Base-by-base conservation (phyloP, 2,797 vertebrate genomes). In the Sarcophilus harrisii region DNA sequence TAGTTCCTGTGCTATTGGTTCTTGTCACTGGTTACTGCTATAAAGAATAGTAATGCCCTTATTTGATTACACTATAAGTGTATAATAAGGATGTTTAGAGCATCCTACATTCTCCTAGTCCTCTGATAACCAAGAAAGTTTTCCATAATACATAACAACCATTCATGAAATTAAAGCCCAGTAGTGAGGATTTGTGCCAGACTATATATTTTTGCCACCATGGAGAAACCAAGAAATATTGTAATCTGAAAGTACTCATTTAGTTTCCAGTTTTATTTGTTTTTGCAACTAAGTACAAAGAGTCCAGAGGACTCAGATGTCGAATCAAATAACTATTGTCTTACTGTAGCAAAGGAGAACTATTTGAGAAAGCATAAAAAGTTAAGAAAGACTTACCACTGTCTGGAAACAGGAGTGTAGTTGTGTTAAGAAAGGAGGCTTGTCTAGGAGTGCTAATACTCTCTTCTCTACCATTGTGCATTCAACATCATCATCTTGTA, bases 371-470 rank as follows among this genome's bases (percentile, higher is more conserved):
- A 87, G 38, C 38, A 87, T 24, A 27, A 21, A 87, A 27, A 27
- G 24, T 87, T 87, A 87, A 49, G 21, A 18, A 87, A 49, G 21
- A 98, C 99, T 96, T 98, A 99, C 99, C 98, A 99, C 99, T 0
- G 99, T 99, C 98, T 99, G 99, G 98, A 99, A 99, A 98, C 99
- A 99, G 94, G 99, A 99, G 98, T 99, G 99, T 5, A 99, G 99
- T 98, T 99, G 99, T 0, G 99, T 99, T 97, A 99, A 99, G 98
- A 99, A 99, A 0, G 99, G 99, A 0, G 99, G 99, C 93, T 99
- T 99, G 95, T 99, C 99, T 1, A 99, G 98, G 97, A 99, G 98
- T 0, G 99, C 99, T 96, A 99, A 97, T 1, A 99, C 99, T 28
- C 99, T 98, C 97, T 99, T 99, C 96, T 99, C 99, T 95, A 99